Evolutionary conservation across 2,113 vertebrate species (phyloP), one percentile per base, ranked within the genome.

Genomic region (Puntigrus tetrazona): DNA sequence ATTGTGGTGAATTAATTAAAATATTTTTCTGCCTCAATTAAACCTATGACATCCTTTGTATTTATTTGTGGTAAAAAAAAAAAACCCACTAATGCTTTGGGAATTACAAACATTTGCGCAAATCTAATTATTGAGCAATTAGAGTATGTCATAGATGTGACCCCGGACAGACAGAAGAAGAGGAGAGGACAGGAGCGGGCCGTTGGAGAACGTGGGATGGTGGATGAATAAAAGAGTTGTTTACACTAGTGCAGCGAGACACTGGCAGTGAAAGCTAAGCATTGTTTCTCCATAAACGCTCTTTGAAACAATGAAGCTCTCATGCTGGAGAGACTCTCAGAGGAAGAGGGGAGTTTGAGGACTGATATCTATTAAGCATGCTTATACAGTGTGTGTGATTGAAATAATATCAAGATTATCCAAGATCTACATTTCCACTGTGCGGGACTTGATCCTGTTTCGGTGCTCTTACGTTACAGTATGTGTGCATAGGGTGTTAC

Each of bases 21-120:
- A 36, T 18, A 50, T 18, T 82, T 34, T 50, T 45, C n/a, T 38
- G 61, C 22, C 61, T 59, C 34, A 65, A 16, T 45, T 76, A 27
- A 31, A 65, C 18, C 10, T 18, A 29, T 43, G 14, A 20, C 2
- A 41, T 59, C 57, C 55, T 22, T 63, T 52, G 31, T 77, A 20
- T 18, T 74, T 67, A 67, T 78, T 63, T 73, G 34, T 65, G 36
- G 84, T 20, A 16, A 36, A 16, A 38, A 22, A n/a, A n/a, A n/a
- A n/a, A n/a, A n/a, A n/a, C n/a, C n/a, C 41, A 31, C 41, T 50
- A 83, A 81, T 85, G 69, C 2, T 31, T 16, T 4, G 47, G 52
- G 80, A 88, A 86, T 89, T 86, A 81, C 85, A 80, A 85, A 83
- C 69, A 85, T 75, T 81, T 55, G 80, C 70, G 73, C 78, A 85